These are phyloP conservation scores for Lasius fuliginosus DNA, from an alignment of 2,888 invertebrate species.

Conservation along the genomic window DNA sequence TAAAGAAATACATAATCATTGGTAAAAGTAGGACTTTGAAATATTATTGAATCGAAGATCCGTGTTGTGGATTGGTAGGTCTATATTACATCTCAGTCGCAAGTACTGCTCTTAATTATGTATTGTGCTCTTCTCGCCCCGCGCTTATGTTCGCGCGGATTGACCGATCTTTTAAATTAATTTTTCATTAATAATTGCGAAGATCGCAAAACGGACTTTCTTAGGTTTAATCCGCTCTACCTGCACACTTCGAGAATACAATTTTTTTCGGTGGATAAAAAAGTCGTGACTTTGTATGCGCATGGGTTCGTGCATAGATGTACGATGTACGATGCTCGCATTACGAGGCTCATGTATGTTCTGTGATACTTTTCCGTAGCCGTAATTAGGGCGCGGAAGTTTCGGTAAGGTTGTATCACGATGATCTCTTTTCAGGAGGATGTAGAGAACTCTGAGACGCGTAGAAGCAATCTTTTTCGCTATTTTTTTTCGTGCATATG, in stretches of 20 bases:
- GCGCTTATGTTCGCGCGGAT: too few relatives aligned
- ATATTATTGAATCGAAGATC: background rate
- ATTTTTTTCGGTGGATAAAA: background rate
- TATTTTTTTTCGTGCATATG: background rate
- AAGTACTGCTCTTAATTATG: background rate
- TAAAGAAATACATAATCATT: background rate
- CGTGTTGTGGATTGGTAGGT: constrained; percentile 32
- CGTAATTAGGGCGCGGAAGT: background rate
- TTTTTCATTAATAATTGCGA: too few relatives aligned
- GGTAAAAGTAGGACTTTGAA: background rate
- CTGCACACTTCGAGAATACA: too few relatives aligned
- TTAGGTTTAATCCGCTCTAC: too few relatives aligned
- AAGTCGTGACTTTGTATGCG: constrained; percentile 5
- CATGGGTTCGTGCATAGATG: constrained; percentile 15
- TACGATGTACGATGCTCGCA: background rate
- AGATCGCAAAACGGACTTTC: too few relatives aligned
- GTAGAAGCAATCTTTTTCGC: background rate
- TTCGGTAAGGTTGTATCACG: background rate
- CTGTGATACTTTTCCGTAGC: background rate
- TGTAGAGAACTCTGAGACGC: too few relatives aligned
- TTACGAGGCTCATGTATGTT: background rate
- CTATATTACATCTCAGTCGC: background rate
- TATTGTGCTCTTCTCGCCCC: too few relatives aligned
- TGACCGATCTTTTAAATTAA: too few relatives aligned
- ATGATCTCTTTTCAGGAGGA: background rate